phyloP scores from a whole-genome alignment of 2,888 invertebrate genomes.

The Thera britannica region DNA sequence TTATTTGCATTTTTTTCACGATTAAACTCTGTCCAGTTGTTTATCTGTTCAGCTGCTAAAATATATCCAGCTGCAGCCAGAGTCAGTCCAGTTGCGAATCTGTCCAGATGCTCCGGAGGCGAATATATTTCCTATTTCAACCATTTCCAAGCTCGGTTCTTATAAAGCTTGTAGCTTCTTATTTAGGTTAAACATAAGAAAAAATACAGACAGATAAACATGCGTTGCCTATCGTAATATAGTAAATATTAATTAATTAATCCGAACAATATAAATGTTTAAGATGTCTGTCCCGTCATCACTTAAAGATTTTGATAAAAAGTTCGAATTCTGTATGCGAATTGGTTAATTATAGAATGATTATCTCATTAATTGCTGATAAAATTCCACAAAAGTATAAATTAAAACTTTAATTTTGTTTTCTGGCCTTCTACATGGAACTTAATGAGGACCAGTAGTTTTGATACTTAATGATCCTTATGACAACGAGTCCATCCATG shows the following conservation, averaged over 20 bases:
- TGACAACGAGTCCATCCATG: background rate
- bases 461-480: background rate
- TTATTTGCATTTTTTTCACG: too few relatives aligned
- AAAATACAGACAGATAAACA: background rate
- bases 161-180: too few relatives aligned
- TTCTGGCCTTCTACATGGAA: background rate
- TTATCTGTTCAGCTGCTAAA: too few relatives aligned
- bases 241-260: constrained; percentile 33
- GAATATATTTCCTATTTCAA: too few relatives aligned
- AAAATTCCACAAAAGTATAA: background rate
- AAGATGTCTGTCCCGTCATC: constrained; percentile 26
- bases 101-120: too few relatives aligned
- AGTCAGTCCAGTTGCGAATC: too few relatives aligned
- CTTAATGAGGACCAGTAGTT: background rate
- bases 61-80: too few relatives aligned
- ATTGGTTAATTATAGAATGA: constrained; percentile 28
- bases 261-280: constrained; percentile 39
- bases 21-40: too few relatives aligned
- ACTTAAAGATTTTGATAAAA: constrained; percentile 19
- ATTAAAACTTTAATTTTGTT: background rate
- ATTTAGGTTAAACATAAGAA: too few relatives aligned
- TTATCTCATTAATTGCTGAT: constrained; percentile 18
- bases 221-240: background rate
- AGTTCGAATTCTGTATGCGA: constrained; percentile 27
- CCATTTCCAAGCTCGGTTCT: too few relatives aligned